Evolutionary conservation across 2,888 invertebrate species (phyloP), one percentile per base, ranked within the genome.

Genomic region (Drosophila setosimentum): DNA sequence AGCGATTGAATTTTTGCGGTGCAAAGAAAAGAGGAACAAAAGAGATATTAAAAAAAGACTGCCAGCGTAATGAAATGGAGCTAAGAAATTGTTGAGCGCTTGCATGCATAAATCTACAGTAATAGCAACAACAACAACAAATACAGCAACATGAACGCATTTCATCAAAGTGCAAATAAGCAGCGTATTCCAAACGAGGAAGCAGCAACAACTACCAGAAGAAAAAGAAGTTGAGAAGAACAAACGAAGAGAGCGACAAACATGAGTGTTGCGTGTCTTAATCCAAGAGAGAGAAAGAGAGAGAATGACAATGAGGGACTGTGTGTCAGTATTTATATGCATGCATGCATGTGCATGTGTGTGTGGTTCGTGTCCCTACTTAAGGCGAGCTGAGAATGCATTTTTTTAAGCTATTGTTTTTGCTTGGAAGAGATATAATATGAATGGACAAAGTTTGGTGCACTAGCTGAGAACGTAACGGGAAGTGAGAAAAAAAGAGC

Each of bases 131-230:
- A 62, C 68, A 71, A 61, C 66, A 21, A 24, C 18, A 75, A 42
- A 66, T 64, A 59, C 63, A 45, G 48, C 73, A 62, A 60, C 68
- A 78, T 49, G 58, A 86, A 90, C 78, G 87, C 87, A 90, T 87
- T 89, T 90, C 80, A 87, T 89, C 87, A 84, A 90, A 88, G 91
- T 85, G 88, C 90, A 91, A 88, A 88, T 91, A 91, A 91, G 83
- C 86, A 83, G 78, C 76, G 85, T 78, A 83, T 81, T 85, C 80
- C 80, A 81, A 89, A 76, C 85, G 82, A 83, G 72, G 70, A 49
- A 32, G 29, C 33, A 71, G 54, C 54, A 73, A 40, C 61, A 51
- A 50, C 61, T 65, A 65, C 49, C 61, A 62, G 57, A 53, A 68
- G 68, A 37, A 58, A 18, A 21, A 50, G 75, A 67, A 37, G 27